Evolutionary conservation across 2,888 invertebrate species (phyloP), one percentile per base, ranked within the genome.

Genomic region (Lycocerus yunnanus): DNA sequence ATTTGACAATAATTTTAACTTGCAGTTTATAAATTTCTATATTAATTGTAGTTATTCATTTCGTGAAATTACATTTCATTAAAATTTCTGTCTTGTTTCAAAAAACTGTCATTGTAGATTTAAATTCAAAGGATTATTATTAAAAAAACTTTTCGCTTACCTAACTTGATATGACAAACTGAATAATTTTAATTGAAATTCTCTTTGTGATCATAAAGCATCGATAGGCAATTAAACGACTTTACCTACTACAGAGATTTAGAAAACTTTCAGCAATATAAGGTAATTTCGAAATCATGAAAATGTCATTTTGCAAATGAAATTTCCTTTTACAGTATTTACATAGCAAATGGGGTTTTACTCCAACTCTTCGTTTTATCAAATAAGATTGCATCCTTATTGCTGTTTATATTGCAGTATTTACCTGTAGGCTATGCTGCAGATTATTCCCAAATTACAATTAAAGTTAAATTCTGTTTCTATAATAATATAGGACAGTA

Each of bases 351-450:
- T 75, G 76, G 71, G 59, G 78, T 78, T 79, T 59, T 73, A 74
- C 69, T 71, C 72, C 72, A 72, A 74, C 77, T 61, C 75, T 79
- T 72, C 79, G 78, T 78, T 76, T 80, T 79, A 77, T 77, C 79
- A 81, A 81, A 81, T 80, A 81, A 75, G 73, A 76, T 77, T 79
- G 80, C 80, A 80, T 80, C 79, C 80, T 80, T 82, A 81, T 82
- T 82, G 80, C 80, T 81, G 80, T 81, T 82, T 82, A 81, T 80
- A 80, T 81, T 81, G 78, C 77, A 76, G 78, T 74, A 72, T 79
- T 75, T 77, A 63, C 67, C 81, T 79, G 71, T 69, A 58, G 80
- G 80, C 69, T 43, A 43, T 8, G 43, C 43, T 43, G n/a, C 43
- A 43, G 13, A 43, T 43, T 43, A 43, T 43, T n/a, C 43, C 43